Evolutionary conservation across 2,113 vertebrate species (phyloP).

Genomic region (Platycercus adscitus): DNA sequence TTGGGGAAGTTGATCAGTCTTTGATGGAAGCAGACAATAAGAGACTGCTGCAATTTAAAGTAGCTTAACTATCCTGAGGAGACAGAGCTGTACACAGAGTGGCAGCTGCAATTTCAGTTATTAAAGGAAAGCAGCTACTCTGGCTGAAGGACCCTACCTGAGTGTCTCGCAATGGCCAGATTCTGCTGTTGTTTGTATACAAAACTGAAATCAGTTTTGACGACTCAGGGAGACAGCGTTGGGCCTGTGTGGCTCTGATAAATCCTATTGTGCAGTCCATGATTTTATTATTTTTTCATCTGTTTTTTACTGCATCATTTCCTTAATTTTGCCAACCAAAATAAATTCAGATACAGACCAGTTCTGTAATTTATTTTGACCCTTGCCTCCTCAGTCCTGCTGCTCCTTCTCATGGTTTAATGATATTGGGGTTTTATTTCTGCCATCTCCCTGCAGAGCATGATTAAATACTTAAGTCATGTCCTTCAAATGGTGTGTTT

Average conservation of each 20-base stretch:
- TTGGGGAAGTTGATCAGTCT: neutral
- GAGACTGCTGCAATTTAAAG: neutral
- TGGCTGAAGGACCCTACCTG: neutral
- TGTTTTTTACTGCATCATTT: constrained; percentile 23
- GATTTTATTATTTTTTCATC: constrained; percentile 50
- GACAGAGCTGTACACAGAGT: neutral
- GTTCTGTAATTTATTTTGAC: constrained; percentile 15
- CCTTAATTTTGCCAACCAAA: constrained; percentile 39
- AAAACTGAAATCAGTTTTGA: neutral
- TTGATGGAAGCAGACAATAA: neutral
- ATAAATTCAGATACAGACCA: neutral
- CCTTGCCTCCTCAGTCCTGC: neutral
- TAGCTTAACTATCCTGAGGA: neutral
- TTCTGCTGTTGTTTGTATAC: neutral
- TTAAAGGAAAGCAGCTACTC: neutral
- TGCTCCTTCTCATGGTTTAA: neutral
- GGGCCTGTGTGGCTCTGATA: neutral
- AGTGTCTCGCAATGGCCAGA: neutral
- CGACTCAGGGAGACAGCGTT: neutral
- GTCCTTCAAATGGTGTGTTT: neutral
- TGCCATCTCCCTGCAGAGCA: neutral
- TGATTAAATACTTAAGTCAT: constrained; percentile 8
- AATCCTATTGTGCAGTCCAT: neutral
- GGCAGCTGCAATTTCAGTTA: neutral
- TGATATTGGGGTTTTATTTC: neutral